These are phyloP conservation scores for Ctenoplectra terminalis DNA, from an alignment of 1,140 invertebrate genomes.

Conservation along the genomic window DNA sequence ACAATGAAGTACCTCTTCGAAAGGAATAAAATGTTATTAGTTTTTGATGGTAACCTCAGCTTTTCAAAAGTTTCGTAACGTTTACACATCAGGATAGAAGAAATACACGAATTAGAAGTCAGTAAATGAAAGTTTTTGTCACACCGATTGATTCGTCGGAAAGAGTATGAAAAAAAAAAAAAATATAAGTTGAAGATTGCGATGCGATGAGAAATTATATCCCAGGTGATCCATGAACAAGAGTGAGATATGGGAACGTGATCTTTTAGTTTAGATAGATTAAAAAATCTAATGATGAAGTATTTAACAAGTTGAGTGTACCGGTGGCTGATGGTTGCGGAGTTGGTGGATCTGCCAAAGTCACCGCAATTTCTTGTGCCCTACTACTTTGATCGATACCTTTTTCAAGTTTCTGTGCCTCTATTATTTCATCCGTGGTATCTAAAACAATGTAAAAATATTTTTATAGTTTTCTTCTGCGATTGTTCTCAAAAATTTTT, in stretches of 20 bases:
- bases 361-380: conserved; percentile 78
- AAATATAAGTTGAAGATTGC: conserved; percentile 29
- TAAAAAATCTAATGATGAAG: conserved; percentile 51
- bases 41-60: conserved; percentile 4
- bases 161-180: not conserved
- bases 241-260: conserved; percentile 18
- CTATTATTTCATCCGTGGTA: not conserved
- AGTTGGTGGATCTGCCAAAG: conserved; percentile 72
- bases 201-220: conserved; percentile 41
- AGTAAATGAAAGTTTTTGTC: not conserved
- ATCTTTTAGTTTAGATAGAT: conserved; percentile 59
- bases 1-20: not conserved
- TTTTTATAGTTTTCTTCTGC: not conserved
- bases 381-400: conserved; percentile 75
- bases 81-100: not conserved
- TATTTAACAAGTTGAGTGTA: conserved; percentile 64
- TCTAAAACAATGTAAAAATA: conserved; percentile 43
- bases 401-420: conserved; percentile 37
- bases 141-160: not conserved
- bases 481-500: not conserved
- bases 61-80: conserved; percentile 2
- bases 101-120: conserved; percentile 8
- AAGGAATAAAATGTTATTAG: conserved; percentile 28
- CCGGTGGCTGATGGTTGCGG: conserved; percentile 59
- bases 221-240: conserved; percentile 44